Evolutionary conservation across 2,888 invertebrate genomes (phyloP).

Genomic region (Peribatodes rhomboidaria): DNA sequence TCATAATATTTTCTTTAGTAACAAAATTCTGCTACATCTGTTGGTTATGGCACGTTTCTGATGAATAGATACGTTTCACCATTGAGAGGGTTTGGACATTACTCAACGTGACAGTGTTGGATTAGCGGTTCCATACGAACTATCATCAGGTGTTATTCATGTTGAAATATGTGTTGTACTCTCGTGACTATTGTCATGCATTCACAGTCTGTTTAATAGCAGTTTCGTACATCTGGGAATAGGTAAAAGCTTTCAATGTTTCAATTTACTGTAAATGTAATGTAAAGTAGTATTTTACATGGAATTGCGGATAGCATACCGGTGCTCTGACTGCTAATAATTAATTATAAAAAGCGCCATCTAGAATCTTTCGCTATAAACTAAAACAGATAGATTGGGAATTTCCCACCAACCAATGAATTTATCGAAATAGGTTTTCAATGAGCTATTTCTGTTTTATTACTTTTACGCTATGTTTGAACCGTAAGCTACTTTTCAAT

Average conservation of each 20-base stretch:
- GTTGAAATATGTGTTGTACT: slow-evolving; percentile 12
- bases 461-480: slow-evolving; percentile 21
- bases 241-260: slow-evolving; percentile 5
- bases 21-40: slow-evolving; percentile 28
- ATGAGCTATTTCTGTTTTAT: slow-evolving; percentile 30
- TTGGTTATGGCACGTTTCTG: slow-evolving; percentile 26
- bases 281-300: too few relatives aligned
- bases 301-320: too few relatives aligned
- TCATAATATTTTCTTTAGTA: slow-evolving; percentile 34
- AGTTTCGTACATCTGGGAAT: not conserved
- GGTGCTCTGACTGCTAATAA: too few relatives aligned
- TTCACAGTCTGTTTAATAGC: slow-evolving; percentile 2
- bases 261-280: slow-evolving; percentile 16
- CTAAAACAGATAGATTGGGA: too few relatives aligned
- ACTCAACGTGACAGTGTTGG: slow-evolving; percentile 20
- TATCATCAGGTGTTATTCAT: slow-evolving; percentile 20
- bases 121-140: slow-evolving; percentile 10
- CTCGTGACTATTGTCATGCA: slow-evolving; percentile 5
- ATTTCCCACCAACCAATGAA: too few relatives aligned
- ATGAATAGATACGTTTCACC: slow-evolving; percentile 23
- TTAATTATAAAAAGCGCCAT: too few relatives aligned
- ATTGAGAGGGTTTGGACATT: slow-evolving; percentile 22
- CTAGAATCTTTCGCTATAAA: too few relatives aligned
- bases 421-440: too few relatives aligned
- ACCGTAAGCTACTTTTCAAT: slow-evolving; percentile 2